phyloP scores from a whole-genome alignment of 2,888 invertebrate species.

The Carabus problematicus region DNA sequence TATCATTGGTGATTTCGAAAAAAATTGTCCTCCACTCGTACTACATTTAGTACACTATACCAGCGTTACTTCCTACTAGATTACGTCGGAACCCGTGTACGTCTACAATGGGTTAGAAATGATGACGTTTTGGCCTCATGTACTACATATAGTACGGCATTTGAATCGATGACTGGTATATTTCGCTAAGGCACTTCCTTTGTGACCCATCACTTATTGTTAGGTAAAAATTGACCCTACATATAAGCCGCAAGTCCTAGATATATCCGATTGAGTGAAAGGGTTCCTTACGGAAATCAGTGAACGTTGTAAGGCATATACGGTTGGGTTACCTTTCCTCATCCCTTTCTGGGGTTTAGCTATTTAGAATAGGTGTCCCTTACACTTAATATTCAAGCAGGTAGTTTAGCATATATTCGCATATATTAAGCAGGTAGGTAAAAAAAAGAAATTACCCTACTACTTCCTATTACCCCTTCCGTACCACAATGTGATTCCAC shows the following conservation, averaged over 20 bases:
- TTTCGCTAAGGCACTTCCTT: conserved; percentile 44
- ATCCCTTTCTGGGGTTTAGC: conserved; percentile 51
- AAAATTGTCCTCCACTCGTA: conserved; percentile 40
- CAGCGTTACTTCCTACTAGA: conserved; percentile 12
- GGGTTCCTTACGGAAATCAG: conserved; percentile 43
- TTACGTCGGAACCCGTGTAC: conserved; percentile 11
- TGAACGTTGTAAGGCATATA: conserved; percentile 41
- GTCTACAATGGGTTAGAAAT: conserved; percentile 18
- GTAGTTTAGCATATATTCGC: conserved; percentile 60
- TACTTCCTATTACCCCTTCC: conserved; percentile 51
- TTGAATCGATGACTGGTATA: conserved; percentile 3
- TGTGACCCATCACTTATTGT: conserved; percentile 48
- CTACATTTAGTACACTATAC: conserved; percentile 41
- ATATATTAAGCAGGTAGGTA: conserved; percentile 61
- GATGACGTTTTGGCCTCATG: conserved; percentile 32
- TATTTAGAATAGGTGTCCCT: conserved; percentile 59
- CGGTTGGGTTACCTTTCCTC: conserved; percentile 45
- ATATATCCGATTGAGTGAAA: conserved; percentile 43
- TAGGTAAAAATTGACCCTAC: conserved; percentile 46
- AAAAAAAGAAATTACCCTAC: conserved; percentile 56
- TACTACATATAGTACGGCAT: conserved; percentile 40
- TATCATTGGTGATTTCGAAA: conserved; percentile 55
- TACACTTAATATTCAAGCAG: conserved; percentile 62
- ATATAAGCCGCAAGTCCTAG: conserved; percentile 39
- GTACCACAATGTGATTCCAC: conserved; percentile 43